Evolutionary conservation across 2,113 vertebrate genomes (phyloP), one percentile per base, ranked within the genome.

Genomic region (Alosa alosa): DNA sequence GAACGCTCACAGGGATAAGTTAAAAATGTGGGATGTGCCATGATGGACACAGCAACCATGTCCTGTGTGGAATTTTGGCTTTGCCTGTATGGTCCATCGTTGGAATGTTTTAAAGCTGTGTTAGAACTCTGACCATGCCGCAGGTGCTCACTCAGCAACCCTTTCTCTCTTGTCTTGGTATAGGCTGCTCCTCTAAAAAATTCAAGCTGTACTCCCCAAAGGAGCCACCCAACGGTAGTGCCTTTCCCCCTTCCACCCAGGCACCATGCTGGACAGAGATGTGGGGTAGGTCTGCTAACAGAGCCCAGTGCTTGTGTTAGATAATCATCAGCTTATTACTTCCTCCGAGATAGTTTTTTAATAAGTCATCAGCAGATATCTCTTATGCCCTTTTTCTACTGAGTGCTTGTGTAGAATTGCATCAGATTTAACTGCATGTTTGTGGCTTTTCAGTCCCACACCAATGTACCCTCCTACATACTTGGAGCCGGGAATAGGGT

Each of bases 191-290:
- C 96, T 99, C 98, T 95, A 99, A 99, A 96, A 98, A 98, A 0
- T 99, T 99, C 98, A 99, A 99, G 95, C 98, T 99, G 97, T 99
- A 99, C 97, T 99, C 98, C 86, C 98, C 98, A 93, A 99, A 99
- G 97, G 98, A 99, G 95, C 98, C 98, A 94, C 98, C 97, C 11
- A 99, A 99, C 98, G 98, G 98, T 95, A 99, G 97, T 97, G 97
- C 97, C 97, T 99, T 99, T 75, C 97, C 98, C 88, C 98, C 6
- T 99, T 99, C 95, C 98, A 99, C 93, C 97, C 98, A 57, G 98
- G 98, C 96, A 98, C 97, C 93, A 99, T 99, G 98, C 97, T 99
- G 95, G 98, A 99, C 97, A 96, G 98, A 96, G 98, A 99, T 96
- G 98, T 99, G 95, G 98, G 98, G 98, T 99, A 94, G 94, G 97